A percentile compares a stretch with the other conserved stretches of the same genome.
phyloP scores from a whole-genome alignment of 2,797 vertebrate species.

The Semotilus atromaculatus region DNA sequence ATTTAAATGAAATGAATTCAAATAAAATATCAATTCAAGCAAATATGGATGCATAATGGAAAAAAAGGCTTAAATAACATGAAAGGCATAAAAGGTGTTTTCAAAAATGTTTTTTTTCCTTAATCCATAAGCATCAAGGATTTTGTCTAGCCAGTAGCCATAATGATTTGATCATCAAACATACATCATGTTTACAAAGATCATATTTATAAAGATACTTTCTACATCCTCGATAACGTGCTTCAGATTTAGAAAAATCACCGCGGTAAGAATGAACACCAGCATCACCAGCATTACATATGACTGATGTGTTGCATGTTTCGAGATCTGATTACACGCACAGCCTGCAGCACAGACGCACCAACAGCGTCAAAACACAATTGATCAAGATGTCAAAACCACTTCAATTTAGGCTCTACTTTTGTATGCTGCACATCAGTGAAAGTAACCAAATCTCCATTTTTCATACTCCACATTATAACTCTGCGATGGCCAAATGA shows the following conservation, averaged over 20 bases:
- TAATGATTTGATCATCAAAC: background rate
- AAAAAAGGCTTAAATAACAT: background rate
- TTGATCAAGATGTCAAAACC: constrained; percentile 32
- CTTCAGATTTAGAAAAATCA: background rate
- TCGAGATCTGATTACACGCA: constrained; percentile 25
- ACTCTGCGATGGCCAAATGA: background rate
- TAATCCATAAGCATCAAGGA: background rate
- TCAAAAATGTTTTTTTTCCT: background rate
- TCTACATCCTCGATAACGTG: background rate
- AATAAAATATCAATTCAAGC: background rate
- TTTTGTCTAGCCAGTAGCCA: background rate
- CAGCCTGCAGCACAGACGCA: constrained; percentile 7
- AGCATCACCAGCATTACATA: constrained; percentile 1
- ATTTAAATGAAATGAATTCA: background rate
- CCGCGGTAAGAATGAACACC: background rate
- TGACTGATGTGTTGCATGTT: constrained; percentile 25
- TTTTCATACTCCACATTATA: background rate
- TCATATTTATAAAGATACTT: background rate
- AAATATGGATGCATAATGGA: background rate
- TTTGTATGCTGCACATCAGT: background rate
- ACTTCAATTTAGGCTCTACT: background rate
- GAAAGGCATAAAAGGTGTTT: background rate
- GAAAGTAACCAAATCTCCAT: background rate
- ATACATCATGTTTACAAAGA: background rate
- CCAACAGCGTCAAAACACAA: background rate